These are phyloP conservation scores for Tragopan temminckii DNA, from an alignment of 2,797 vertebrate species.

Conservation along the genomic window DNA sequence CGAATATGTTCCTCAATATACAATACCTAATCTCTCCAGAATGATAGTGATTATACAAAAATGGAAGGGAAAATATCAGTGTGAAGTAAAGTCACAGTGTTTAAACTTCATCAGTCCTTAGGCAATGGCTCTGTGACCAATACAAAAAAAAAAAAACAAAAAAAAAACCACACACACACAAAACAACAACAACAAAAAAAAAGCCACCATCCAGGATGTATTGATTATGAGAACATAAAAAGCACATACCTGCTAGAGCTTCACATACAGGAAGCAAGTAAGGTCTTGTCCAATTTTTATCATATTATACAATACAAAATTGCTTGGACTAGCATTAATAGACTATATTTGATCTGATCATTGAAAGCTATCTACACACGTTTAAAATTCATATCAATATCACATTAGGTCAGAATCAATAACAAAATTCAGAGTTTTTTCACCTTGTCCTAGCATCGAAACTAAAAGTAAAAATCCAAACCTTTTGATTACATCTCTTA, in stretches of 20 bases:
- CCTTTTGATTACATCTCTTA: not conserved
- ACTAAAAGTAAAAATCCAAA: not conserved
- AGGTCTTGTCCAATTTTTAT: slow-evolving; percentile 20
- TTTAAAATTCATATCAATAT: slow-evolving; percentile 55
- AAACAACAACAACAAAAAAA: not conserved
- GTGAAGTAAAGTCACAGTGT: not conserved
- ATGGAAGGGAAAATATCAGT: slow-evolving; percentile 35
- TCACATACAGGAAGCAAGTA: not conserved
- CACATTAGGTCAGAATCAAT: slow-evolving; percentile 49
- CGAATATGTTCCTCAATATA: slow-evolving; percentile 36
- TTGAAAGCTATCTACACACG: not conserved
- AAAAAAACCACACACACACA: not conserved
- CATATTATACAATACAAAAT: slow-evolving; percentile 51
- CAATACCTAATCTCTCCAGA: slow-evolving; percentile 52
- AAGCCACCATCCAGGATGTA: not conserved
- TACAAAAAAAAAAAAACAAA: not conserved
- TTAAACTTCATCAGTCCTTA: slow-evolving; percentile 48
- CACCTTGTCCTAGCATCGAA: not conserved
- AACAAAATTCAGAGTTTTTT: slow-evolving; percentile 21
- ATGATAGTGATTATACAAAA: slow-evolving; percentile 46
- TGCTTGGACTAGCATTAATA: slow-evolving; percentile 17
- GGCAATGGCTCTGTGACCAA: slow-evolving; percentile 3
- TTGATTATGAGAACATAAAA: slow-evolving; percentile 53
- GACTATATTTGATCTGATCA: slow-evolving; percentile 22
- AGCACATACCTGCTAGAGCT: not conserved